Evolutionary conservation across 2,888 invertebrate species (phyloP).

Genomic region (Rhamnusium bicolor): DNA sequence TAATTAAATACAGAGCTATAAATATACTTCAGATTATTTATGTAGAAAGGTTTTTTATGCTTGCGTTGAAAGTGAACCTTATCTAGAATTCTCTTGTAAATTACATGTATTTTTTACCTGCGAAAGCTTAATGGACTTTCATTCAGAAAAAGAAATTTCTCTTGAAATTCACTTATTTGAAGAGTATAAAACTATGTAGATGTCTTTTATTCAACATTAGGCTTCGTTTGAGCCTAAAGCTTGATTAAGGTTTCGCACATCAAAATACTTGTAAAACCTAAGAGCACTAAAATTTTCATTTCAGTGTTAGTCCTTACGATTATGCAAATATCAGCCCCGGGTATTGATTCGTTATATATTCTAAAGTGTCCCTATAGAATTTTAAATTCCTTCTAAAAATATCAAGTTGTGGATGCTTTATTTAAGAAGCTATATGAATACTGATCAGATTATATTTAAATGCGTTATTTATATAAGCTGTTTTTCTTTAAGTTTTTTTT

Average conservation of each 20-base stretch:
- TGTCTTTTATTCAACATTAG: background rate
- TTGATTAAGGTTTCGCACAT: conserved; percentile 1
- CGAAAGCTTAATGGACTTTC: background rate
- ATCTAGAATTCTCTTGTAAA: background rate
- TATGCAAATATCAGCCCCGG: conserved; percentile 40
- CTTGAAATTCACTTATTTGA: background rate
- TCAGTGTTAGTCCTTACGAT: conserved; percentile 40
- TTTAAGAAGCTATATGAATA: conserved; percentile 6
- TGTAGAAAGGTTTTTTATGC: too few species aligned
- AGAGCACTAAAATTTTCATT: conserved; percentile 34
- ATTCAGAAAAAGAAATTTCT: background rate
- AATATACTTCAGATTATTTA: background rate
- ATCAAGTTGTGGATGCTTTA: conserved; percentile 4
- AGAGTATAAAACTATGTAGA: background rate
- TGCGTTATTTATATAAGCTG: background rate
- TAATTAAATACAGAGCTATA: too few species aligned
- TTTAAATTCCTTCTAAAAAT: conserved; percentile 20
- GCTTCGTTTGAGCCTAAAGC: background rate
- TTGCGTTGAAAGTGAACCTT: background rate
- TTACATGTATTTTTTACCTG: background rate
- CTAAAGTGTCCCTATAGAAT: conserved; percentile 9
- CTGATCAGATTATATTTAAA: conserved; percentile 12
- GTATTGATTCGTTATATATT: conserved; percentile 45
- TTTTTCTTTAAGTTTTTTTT: conserved; percentile 3
- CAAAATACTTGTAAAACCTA: conserved; percentile 12